Percentiles rank a stretch among this genome's conserved stretches.
Conservation (phyloP, 2,113 vertebrate genomes). For the Hippolais icterina region DNA sequence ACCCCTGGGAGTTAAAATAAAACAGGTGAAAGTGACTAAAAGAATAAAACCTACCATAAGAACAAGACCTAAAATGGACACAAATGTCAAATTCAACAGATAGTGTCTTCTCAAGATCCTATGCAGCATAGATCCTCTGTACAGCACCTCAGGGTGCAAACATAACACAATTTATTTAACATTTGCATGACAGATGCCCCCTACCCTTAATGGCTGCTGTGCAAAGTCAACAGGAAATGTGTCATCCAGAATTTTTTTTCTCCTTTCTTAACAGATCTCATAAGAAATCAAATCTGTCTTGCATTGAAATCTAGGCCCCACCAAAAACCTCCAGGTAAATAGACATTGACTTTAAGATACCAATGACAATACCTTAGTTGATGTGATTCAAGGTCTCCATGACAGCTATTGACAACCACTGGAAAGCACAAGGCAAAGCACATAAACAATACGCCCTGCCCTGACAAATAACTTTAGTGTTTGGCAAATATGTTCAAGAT, state of each 20-base stretch:
- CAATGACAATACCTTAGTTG: background rate
- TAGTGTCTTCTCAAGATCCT: background rate
- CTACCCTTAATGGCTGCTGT: background rate
- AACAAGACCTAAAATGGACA: background rate
- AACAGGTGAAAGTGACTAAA: background rate
- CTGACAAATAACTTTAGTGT: background rate
- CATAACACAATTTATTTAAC: background rate
- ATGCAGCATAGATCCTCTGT: background rate
- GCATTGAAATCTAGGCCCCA: background rate
- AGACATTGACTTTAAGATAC: background rate
- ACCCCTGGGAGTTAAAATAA: background rate
- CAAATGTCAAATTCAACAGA: background rate
- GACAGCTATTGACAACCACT: fast-evolving
- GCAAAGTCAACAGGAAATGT: background rate
- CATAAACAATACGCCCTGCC: background rate
- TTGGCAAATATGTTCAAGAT: background rate
- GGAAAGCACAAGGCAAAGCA: background rate
- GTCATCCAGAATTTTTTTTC: background rate
- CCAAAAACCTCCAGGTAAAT: background rate
- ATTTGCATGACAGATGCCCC: background rate
- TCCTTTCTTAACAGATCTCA: background rate
- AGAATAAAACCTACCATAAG: background rate
- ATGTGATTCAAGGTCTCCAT: background rate
- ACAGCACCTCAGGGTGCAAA: background rate
- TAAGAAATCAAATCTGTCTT: background rate